A percentile compares a stretch with the other conserved stretches of the same genome.
These are phyloP conservation scores for Cydia fagiglandana DNA, from an alignment of 1,140 invertebrate genomes.

Conservation along the genomic window DNA sequence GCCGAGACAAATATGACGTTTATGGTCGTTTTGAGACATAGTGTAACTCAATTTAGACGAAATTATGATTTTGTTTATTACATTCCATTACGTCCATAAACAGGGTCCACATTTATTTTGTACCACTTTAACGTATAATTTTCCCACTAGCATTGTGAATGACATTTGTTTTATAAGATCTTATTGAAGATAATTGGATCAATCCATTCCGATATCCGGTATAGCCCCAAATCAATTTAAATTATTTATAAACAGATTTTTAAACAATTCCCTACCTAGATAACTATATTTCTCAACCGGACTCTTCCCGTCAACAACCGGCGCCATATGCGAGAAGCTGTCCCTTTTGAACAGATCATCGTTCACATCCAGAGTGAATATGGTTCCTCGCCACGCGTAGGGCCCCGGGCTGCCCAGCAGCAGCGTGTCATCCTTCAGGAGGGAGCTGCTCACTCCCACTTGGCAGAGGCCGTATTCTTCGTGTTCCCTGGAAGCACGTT, in stretches of 20 bases:
- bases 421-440: constrained; percentile 89
- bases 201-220: too few relatives aligned
- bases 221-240: too few relatives aligned
- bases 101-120: too few relatives aligned
- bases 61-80: too few relatives aligned
- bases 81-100: too few relatives aligned
- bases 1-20: too few relatives aligned
- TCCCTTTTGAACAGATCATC: constrained; percentile 88
- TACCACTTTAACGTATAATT: too few relatives aligned
- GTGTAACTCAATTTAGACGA: too few relatives aligned
- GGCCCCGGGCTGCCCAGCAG: constrained; percentile 93
- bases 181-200: too few relatives aligned
- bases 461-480: constrained; percentile 96
- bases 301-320: constrained; percentile 81
- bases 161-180: too few relatives aligned
- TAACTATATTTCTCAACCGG: constrained; percentile 95
- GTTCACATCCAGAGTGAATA: constrained; percentile 88
- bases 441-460: constrained; percentile 91
- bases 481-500: constrained; percentile 82
- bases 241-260: neutral
- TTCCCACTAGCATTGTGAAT: too few relatives aligned
- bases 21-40: too few relatives aligned
- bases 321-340: constrained; percentile 88
- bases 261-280: constrained; percentile 81
- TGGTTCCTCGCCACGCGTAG: constrained; percentile 92